A percentile compares a stretch with the other conserved stretches of the same genome.
These are phyloP conservation scores for Trematocara nigrifrons DNA, from an alignment of 2,113 vertebrate genomes.

Conservation along the genomic window DNA sequence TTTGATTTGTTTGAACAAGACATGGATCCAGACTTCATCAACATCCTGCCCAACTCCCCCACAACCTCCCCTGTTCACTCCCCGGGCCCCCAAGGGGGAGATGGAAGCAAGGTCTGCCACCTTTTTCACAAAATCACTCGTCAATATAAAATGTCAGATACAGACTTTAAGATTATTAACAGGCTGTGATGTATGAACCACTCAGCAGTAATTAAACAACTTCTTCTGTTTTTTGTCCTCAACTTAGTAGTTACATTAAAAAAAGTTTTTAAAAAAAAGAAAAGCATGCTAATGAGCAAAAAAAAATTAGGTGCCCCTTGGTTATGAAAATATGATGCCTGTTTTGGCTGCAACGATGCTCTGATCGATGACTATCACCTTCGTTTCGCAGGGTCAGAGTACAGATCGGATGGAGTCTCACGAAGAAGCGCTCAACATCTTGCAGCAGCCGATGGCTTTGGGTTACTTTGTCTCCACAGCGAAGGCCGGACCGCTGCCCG, in stretches of 20 bases:
- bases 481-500: constrained; percentile 95
- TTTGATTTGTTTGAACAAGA: constrained; percentile 93
- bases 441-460: constrained; percentile 97
- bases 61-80: constrained; percentile 90
- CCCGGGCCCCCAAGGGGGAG: constrained; percentile 89
- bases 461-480: constrained; percentile 98
- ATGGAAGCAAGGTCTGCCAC: constrained; percentile 86
- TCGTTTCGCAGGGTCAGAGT: constrained; percentile 82
- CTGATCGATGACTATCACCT: background rate
- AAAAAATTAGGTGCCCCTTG: background rate
- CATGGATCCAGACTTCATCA: constrained; percentile 94
- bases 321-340: background rate
- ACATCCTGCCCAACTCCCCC: constrained; percentile 92
- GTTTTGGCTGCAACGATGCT: background rate
- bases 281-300: background rate
- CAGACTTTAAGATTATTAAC: background rate
- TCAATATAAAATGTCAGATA: background rate
- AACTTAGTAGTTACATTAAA: background rate
- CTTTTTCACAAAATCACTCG: background rate
- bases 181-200: background rate
- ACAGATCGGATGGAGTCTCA: constrained; percentile 96
- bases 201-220: background rate
- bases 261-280: background rate
- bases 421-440: constrained; percentile 95
- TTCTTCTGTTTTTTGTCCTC: background rate